Base-by-base conservation (phyloP, 1,140 invertebrate species). In the Heliothis subflexa region DNA sequence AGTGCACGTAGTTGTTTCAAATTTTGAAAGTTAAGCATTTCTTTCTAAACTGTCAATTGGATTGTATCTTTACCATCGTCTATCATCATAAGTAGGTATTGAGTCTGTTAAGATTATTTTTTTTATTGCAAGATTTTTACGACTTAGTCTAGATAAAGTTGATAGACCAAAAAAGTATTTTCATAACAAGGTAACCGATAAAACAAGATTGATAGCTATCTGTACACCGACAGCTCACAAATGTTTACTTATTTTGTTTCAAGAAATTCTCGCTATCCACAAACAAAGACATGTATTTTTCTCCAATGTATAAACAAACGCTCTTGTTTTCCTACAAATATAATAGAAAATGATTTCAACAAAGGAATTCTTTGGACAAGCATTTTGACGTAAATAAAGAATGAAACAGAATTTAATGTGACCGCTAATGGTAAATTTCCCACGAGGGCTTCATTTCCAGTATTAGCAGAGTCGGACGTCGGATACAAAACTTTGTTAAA, bases 341-440 rank as follows among this genome's bases (percentile, higher is more conserved):
- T 50, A 49, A 70, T 13, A 50, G 3, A 70, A 70, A 70, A 13
- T 70, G 47, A 52, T 47, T 5, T 25, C 18, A 52, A 52, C 45
- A 21, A 70, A 52, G 66, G 50, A 50, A 52, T 70, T 70, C 47
- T n/a, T 28, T 9, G 82, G 28, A 70, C 66, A 50, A 70, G 21
- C 66, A 18, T 70, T 70, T 70, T 70, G 66, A 70, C 47, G 79
- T 86, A 86, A 90, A 89, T 88, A 89, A 92, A 85, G 85, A 86
- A 89, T 87, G 83, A 79, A 84, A 82, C 66, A 82, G 85, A 85
- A 86, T 89, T 89, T 90, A 89, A 91, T 90, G 86, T 78, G 79
- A 80, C 82, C 83, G 82, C 83, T 88, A 88, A 90, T 91, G 85
- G 84, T 84, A 86, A 89, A 92, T 91, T 91, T 92, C 89, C 89